Percentiles rank a stretch among this genome's conserved stretches.
phyloP scores from a whole-genome alignment of 1,140 invertebrate genomes.

The Lasioglossum baleicum region DNA sequence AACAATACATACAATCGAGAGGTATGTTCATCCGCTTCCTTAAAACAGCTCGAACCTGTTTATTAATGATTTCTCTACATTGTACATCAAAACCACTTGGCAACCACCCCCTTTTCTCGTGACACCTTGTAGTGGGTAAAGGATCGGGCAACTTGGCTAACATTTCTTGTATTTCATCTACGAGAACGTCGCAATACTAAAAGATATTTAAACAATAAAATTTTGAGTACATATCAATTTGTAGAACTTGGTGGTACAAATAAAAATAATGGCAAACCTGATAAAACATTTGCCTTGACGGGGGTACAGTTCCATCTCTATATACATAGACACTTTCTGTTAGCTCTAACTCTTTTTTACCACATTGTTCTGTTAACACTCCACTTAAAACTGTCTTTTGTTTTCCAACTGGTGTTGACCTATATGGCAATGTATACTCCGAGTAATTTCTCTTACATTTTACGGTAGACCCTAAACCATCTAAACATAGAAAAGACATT shows the following conservation, averaged over 20 bases:
- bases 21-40: slow-evolving; percentile 79
- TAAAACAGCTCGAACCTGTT: slow-evolving; percentile 81
- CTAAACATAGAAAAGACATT: slow-evolving; percentile 61
- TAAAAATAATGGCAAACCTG: slow-evolving; percentile 80
- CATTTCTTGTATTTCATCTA: slow-evolving; percentile 91
- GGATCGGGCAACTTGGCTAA: slow-evolving; percentile 85
- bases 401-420: slow-evolving; percentile 74
- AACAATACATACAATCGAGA: slow-evolving; percentile 72
- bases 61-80: slow-evolving; percentile 85
- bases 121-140: slow-evolving; percentile 83
- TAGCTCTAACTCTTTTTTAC: slow-evolving; percentile 69
- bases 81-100: slow-evolving; percentile 84
- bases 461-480: slow-evolving; percentile 80
- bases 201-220: slow-evolving; percentile 10
- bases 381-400: slow-evolving; percentile 74
- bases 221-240: slow-evolving; percentile 3
- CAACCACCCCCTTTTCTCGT: slow-evolving; percentile 88
- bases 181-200: slow-evolving; percentile 90
- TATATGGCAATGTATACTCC: slow-evolving; percentile 80
- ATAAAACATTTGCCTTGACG: slow-evolving; percentile 90
- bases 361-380: slow-evolving; percentile 65
- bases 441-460: slow-evolving; percentile 81
- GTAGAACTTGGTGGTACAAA: background rate
- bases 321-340: slow-evolving; percentile 83
- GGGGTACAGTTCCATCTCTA: slow-evolving; percentile 85